Base-by-base conservation (phyloP, 1,140 invertebrate species). In the Cotesia glomerata region DNA sequence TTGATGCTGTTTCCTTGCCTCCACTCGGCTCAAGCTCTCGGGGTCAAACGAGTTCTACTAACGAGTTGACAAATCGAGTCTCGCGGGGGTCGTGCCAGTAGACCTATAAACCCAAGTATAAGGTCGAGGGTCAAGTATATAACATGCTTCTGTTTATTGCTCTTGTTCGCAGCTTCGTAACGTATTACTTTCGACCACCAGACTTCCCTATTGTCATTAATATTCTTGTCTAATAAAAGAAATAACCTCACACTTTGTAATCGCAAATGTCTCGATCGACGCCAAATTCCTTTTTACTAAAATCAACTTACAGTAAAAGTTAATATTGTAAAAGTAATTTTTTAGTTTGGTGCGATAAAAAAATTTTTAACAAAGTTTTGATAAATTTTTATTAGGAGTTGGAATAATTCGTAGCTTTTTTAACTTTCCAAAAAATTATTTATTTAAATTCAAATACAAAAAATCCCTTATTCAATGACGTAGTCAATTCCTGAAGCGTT, bases 41-140 rank as follows among this genome's bases (percentile, higher is more conserved):
- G 67, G 71, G 71, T 84, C 82, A 86, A 87, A 86, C 80, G 84
- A 86, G 83, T 85, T 85, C 75, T 79, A 84, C 85, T 87, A 87
- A 85, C 86, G 85, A 86, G 85, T 87, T 87, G 86, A 87, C 86
- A 87, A 87, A 87, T 87, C 84, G 84, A 76, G 82, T 87, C 86
- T 85, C 85, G 76, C 75, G 85, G 81, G 86, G 82, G 81, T 86
- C 85, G 84, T 86, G 83, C 79, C 80, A 75, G 80, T 79, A 85
- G 82, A 86, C 83, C 84, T 85, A 87, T 87, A 86, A 86, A 85
- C 78, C 80, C 78, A 85, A 26, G 26, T 26, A 26, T 26, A 26
- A 85, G 83, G 80, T 85, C 83, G 82, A 81, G 75, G 74, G 72
- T 71, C 66, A 26, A 51, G 61, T 74, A 71, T 66, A 59, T 34